Conservation (phyloP, 2,797 vertebrate species). For the Hypotaenidia okinawae region DNA sequence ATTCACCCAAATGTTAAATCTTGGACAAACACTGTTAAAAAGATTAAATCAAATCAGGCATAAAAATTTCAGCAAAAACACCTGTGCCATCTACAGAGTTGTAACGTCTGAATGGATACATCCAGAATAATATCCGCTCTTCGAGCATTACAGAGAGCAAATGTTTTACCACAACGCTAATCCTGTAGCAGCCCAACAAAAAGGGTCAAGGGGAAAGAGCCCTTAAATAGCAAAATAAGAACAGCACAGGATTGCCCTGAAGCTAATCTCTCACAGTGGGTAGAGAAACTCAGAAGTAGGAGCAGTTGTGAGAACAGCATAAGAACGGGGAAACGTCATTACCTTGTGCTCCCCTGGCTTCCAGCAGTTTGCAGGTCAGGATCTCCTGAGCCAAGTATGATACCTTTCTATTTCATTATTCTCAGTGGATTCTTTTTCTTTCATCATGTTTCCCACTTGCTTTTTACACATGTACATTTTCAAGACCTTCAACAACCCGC, state of each 20-base stretch:
- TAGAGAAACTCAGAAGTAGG: background rate
- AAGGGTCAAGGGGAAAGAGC: background rate
- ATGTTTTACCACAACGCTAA: constrained; percentile 23
- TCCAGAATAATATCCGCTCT: background rate
- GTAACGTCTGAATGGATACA: background rate
- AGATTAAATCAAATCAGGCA: constrained; percentile 50
- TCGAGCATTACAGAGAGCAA: background rate
- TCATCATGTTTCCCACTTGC: background rate
- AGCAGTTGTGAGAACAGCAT: background rate
- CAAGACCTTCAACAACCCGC: background rate
- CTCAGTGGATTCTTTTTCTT: background rate
- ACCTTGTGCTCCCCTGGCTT: background rate
- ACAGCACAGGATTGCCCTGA: background rate
- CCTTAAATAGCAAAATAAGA: background rate
- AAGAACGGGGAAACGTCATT: background rate
- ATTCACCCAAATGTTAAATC: constrained; percentile 39
- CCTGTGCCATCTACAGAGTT: constrained; percentile 16
- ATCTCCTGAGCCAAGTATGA: background rate
- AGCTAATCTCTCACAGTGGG: background rate
- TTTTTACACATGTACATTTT: background rate
- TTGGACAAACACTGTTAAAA: constrained; percentile 46
- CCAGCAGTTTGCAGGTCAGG: background rate
- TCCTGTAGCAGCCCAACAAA: background rate
- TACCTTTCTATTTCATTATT: background rate
- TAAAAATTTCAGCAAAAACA: constrained; percentile 29